Conservation (phyloP, 2,797 vertebrate species). For the Cyprinella venusta region DNA sequence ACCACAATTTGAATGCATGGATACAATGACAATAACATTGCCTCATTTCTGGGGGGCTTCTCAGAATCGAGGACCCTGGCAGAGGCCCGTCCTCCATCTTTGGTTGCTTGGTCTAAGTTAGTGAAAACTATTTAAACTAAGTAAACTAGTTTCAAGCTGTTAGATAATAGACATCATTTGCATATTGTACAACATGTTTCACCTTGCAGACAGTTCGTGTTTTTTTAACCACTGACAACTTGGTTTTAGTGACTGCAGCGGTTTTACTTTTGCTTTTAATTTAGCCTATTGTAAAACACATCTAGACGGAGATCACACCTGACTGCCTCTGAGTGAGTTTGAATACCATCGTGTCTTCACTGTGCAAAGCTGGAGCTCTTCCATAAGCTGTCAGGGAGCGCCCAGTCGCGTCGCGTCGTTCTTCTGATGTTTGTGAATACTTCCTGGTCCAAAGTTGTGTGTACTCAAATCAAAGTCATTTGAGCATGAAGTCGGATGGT, state of each 20-base stretch:
- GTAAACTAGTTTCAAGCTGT: neutral
- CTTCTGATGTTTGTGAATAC: neutral
- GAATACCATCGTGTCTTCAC: neutral
- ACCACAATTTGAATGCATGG: neutral
- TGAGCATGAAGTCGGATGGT: slow-evolving; percentile 23
- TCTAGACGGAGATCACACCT: neutral
- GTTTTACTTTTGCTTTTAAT: slow-evolving; percentile 17
- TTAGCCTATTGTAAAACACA: too few species aligned
- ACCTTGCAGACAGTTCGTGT: neutral
- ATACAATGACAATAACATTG: neutral
- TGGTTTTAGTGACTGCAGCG: neutral
- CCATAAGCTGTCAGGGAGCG: slow-evolving; percentile 11
- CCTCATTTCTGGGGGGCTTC: neutral
- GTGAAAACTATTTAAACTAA: neutral
- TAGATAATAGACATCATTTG: neutral
- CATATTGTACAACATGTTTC: neutral
- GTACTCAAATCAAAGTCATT: slow-evolving; percentile 41
- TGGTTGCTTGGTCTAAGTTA: neutral
- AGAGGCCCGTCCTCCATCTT: too few species aligned
- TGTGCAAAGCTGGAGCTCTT: neutral
- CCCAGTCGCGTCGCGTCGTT: slow-evolving; percentile 12
- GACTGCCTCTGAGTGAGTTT: neutral
- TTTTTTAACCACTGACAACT: neutral
- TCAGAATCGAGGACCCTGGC: neutral
- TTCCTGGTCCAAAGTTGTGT: slow-evolving; percentile 53